A percentile compares a stretch with the other conserved stretches of the same genome.
phyloP scores from a whole-genome alignment of 2,113 vertebrate genomes.

The Notiomystis cincta region DNA sequence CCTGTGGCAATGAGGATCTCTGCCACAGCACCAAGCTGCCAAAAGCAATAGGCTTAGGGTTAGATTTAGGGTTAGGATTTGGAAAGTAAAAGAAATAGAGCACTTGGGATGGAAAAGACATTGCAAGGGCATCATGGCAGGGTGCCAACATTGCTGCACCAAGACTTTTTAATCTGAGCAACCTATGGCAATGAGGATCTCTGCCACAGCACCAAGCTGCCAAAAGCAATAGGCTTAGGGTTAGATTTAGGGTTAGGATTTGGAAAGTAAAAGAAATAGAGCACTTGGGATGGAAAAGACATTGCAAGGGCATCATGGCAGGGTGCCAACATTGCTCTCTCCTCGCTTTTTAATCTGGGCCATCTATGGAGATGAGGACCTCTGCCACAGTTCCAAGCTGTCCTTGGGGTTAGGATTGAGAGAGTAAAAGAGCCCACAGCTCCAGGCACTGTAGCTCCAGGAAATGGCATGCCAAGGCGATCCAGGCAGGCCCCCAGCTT shows the following conservation, averaged over 20 bases:
- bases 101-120: neutral
- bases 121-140: neutral
- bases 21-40: neutral
- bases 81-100: neutral
- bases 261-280: neutral
- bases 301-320: neutral
- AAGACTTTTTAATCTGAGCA: neutral
- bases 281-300: neutral
- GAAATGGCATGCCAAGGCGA: accelerated
- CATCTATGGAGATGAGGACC: neutral
- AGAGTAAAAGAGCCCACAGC: neutral
- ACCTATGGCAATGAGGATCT: neutral
- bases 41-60: too few relatives aligned
- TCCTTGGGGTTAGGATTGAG: neutral
- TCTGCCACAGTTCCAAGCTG: neutral
- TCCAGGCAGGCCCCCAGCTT: neutral
- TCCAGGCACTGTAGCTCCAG: neutral
- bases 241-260: neutral
- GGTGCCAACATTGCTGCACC: neutral
- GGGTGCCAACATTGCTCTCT: neutral
- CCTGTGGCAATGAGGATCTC: neutral
- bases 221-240: neutral
- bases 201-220: neutral
- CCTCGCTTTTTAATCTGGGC: too few relatives aligned
- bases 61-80: neutral